Evolutionary conservation across 2,888 invertebrate species (phyloP).

Genomic region (Spodoptera picta): DNA sequence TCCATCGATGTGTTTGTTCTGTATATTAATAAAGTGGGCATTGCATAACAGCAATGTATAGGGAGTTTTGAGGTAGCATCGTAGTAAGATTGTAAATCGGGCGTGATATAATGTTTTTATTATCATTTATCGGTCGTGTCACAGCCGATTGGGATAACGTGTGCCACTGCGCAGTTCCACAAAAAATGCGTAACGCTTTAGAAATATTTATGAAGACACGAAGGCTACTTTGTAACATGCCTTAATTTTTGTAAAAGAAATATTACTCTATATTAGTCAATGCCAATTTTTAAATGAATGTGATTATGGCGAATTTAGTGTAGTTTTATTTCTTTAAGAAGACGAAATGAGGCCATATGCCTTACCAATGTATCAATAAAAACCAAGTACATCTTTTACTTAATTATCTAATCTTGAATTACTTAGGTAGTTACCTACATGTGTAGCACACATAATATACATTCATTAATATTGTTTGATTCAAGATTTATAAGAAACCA

Average conservation of each 20-base stretch:
- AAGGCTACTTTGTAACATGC: conserved; percentile 34
- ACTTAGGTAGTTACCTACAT: no score
- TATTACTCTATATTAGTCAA: no score
- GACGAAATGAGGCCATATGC: no score
- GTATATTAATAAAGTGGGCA: conserved; percentile 18
- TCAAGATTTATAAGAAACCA: no score
- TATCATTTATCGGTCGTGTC: conserved; percentile 79
- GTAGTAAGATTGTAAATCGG: conserved; percentile 57
- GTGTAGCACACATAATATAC: no score
- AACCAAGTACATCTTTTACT: background rate
- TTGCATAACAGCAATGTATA: conserved; percentile 63
- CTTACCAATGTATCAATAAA: background rate
- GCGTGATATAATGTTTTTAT: conserved; percentile 72
- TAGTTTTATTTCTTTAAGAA: background rate
- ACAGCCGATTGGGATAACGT: conserved; percentile 77
- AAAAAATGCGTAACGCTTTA: conserved; percentile 69
- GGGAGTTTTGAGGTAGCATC: conserved; percentile 44
- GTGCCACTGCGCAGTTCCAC: conserved; percentile 80
- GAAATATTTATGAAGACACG: conserved; percentile 55
- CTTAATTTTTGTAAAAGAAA: background rate
- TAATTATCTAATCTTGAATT: no score
- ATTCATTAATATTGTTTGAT: no score
- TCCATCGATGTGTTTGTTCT: conserved; percentile 57
- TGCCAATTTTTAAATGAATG: no score
- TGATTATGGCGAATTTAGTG: no score